Percentiles rank a stretch among this genome's conserved stretches.
These are phyloP conservation scores for Macrophya alboannulata DNA, from an alignment of 2,888 invertebrate genomes.

Conservation along the genomic window DNA sequence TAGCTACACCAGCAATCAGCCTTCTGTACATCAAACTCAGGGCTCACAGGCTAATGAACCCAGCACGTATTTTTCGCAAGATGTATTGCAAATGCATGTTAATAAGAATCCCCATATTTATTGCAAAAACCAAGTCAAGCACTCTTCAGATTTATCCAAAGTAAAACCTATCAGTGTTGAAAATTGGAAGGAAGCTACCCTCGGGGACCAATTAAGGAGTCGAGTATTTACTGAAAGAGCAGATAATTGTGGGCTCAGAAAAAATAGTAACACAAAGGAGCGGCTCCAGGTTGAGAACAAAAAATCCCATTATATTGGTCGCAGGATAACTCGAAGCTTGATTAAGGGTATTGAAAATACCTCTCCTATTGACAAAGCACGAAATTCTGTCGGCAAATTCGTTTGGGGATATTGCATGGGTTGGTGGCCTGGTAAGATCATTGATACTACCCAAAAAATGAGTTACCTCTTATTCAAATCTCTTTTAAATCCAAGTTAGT, in stretches of 20 bases:
- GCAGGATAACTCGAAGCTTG: constrained; percentile 40
- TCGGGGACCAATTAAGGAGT: background rate
- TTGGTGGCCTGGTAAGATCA: constrained; percentile 75
- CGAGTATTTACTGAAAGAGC: background rate
- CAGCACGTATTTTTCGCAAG: background rate
- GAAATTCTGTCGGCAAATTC: constrained; percentile 68
- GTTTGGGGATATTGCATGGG: constrained; percentile 74
- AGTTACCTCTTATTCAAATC: background rate
- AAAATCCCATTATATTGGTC: background rate
- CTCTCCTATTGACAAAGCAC: background rate
- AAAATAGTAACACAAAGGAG: background rate
- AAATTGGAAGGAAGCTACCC: background rate
- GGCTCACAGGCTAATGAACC: background rate
- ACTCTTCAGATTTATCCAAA: background rate
- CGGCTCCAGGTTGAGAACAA: background rate
- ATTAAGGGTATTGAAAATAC: constrained; percentile 10
- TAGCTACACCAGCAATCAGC: background rate
- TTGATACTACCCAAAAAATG: background rate
- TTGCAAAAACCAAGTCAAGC: constrained; percentile 2
- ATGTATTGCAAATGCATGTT: background rate
- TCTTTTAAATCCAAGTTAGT: background rate
- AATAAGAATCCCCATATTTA: background rate
- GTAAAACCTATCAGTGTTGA: background rate
- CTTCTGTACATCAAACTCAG: background rate
- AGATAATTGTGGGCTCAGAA: background rate